Base-by-base conservation (phyloP, 2,888 invertebrate genomes). In the Ennomos quercinarius region DNA sequence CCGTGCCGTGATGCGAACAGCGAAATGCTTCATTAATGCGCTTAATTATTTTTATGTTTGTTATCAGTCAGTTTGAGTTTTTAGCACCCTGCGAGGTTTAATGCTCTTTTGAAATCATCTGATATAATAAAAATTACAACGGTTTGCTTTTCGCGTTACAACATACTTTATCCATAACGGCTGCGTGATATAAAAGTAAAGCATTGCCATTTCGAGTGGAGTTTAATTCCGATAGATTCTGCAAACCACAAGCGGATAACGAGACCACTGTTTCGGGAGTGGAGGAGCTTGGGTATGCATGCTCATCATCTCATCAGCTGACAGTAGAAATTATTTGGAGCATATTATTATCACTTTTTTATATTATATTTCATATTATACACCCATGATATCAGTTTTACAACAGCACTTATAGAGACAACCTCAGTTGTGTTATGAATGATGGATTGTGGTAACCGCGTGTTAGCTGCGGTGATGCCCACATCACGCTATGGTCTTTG, bases 1-100 rank as follows among this genome's bases (percentile, higher is more conserved):
- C 12, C 54, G 4, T 27, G 27, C 52, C 50, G n/a, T 55, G 53
- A n/a, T 49, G 49, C 40, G 50, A 39, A 27, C 10, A 10, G 36
- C 41, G 54, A 13, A 46, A 40, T 10, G 35, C 53, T 57, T 63
- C 64, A 63, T 68, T 68, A 66, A 39, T 27, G 42, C n/a, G 37
- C 59, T 59, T 41, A 38, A 59, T 62, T 60, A 57, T 60, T 57
- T 45, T 54, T 49, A 49, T 59, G 37, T 13, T 45, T 50, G 35
- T 37, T 39, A 36, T 47, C 11, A 58, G 6, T 47, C 11, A 58
- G 6, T 3, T 27, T 27, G 27, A 27, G 27, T 4, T 27, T 17
- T 27, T 27, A 27, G 27, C 27, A 27, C 27, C 27, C 5, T 27
- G 2, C 27, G 27, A 27, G 27, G 27, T 27, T 27, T 27, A 27